A percentile compares a stretch with the other conserved stretches of the same genome.
These are phyloP conservation scores for Acanthosepion pharaonis DNA, from an alignment of 2,888 invertebrate species.

Conservation along the genomic window DNA sequence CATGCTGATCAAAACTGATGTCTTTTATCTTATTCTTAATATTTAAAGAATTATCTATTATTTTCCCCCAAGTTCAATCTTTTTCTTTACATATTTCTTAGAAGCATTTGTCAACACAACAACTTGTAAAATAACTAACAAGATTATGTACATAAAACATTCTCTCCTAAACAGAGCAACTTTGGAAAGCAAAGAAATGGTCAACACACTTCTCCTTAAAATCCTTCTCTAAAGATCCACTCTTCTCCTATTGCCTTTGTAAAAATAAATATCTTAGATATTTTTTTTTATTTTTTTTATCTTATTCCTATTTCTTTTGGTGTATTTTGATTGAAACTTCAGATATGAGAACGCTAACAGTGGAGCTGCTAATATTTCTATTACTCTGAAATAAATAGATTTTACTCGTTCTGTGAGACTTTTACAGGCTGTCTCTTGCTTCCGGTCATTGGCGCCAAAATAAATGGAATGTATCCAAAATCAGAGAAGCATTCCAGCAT, in stretches of 20 bases:
- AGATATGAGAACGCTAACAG: not conserved
- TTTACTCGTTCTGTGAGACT: not conserved
- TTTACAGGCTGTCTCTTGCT: constrained; percentile 21
- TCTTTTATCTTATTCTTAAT: too few species aligned
- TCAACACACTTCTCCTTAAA: not conserved
- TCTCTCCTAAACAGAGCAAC: too few species aligned
- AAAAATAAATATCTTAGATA: not conserved
- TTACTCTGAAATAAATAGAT: constrained; percentile 33
- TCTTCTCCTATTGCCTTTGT: not conserved
- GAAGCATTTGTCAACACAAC: too few species aligned
- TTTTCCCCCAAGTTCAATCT: too few species aligned
- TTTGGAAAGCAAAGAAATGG: too few species aligned
- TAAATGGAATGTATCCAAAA: constrained; percentile 33
- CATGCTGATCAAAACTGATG: too few species aligned
- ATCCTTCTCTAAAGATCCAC: not conserved
- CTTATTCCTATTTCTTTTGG: not conserved
- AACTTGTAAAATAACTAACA: too few species aligned
- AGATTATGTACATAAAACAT: too few species aligned
- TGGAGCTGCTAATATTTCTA: not conserved
- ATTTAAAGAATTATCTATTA: too few species aligned
- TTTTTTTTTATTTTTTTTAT: not conserved
- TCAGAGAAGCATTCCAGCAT: not conserved
- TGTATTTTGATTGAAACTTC: constrained; percentile 33
- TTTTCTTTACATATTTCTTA: too few species aligned
- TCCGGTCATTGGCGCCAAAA: not conserved